These are phyloP conservation scores for Caenorhabditis wallacei DNA, from an alignment of 2,888 invertebrate genomes.

Conservation along the genomic window DNA sequence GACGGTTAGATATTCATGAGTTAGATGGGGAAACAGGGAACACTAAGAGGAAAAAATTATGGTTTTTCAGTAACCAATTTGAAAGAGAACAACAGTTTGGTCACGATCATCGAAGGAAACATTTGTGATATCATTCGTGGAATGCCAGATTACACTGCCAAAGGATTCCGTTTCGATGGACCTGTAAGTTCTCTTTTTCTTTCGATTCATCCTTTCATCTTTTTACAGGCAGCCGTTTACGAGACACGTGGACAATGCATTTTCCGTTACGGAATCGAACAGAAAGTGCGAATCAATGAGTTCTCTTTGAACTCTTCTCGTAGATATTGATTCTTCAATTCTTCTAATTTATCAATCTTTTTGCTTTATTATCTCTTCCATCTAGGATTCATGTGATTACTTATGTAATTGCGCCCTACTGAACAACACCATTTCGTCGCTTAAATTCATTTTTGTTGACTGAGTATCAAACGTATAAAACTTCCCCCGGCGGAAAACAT, in stretches of 20 bases:
- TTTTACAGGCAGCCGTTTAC: constrained; percentile 74
- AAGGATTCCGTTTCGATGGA: constrained; percentile 75
- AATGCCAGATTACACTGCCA: constrained; percentile 70
- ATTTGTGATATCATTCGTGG: constrained; percentile 82
- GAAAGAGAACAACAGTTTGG: constrained; percentile 84
- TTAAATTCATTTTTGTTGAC: too few species aligned
- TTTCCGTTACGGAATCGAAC: constrained; percentile 84
- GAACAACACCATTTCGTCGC: too few species aligned
- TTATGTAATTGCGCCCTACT: too few species aligned
- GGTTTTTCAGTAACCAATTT: constrained; percentile 83
- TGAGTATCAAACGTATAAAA: too few species aligned
- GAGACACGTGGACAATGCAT: constrained; percentile 83
- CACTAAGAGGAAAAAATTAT: too few species aligned
- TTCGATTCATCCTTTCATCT: neutral
- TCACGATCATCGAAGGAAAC: constrained; percentile 83
- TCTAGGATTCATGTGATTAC: too few species aligned
- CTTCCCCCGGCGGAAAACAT: too few species aligned
- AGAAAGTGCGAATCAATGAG: constrained; percentile 83
- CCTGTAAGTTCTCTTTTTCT: constrained; percentile 44
- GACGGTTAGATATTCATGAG: neutral
- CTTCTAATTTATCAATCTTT: constrained; percentile 6
- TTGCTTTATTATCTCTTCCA: constrained; percentile 30
- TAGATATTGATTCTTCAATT: constrained; percentile 21
- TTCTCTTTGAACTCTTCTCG: constrained; percentile 38
- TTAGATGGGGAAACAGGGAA: neutral